Evolutionary conservation across 1,140 invertebrate genomes (phyloP).

Genomic region (Meloidogyne floridensis): DNA sequence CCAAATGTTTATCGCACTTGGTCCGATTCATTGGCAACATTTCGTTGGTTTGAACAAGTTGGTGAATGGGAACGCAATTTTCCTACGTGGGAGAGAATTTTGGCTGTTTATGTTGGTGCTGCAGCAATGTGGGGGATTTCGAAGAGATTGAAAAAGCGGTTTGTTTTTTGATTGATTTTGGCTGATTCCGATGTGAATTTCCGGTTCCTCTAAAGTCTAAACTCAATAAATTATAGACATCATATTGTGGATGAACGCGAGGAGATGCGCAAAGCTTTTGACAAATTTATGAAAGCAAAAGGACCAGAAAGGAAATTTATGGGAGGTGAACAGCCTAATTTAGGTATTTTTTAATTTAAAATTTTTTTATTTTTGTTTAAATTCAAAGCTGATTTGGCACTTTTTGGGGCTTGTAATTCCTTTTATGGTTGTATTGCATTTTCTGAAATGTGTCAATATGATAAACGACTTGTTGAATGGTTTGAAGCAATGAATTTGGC

Average conservation of each 20-base stretch:
- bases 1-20: constrained; percentile 92
- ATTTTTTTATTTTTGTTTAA: constrained; percentile 9
- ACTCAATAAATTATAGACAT: constrained; percentile 71
- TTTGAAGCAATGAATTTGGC: constrained; percentile 41
- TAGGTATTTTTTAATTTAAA: constrained; percentile 74
- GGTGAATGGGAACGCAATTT: constrained; percentile 91
- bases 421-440: constrained; percentile 93
- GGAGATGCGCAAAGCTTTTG: constrained; percentile 84
- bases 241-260: constrained; percentile 82
- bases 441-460: constrained; percentile 74
- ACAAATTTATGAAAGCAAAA: constrained; percentile 74
- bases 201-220: not conserved
- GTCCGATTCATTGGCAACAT: constrained; percentile 82
- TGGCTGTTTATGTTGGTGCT: constrained; percentile 92
- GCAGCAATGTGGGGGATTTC: constrained; percentile 89
- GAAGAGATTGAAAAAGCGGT: constrained; percentile 83
- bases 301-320: constrained; percentile 76
- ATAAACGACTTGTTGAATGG: constrained; percentile 33
- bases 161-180: constrained; percentile 38
- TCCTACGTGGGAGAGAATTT: constrained; percentile 77
- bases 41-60: constrained; percentile 82
- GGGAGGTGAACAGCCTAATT: constrained; percentile 80
- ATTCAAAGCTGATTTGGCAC: constrained; percentile 69
- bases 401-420: constrained; percentile 88
- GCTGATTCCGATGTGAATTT: too few species aligned